Conservation (phyloP, 1,140 invertebrate species). For the Lasaia peninsularis region DNA sequence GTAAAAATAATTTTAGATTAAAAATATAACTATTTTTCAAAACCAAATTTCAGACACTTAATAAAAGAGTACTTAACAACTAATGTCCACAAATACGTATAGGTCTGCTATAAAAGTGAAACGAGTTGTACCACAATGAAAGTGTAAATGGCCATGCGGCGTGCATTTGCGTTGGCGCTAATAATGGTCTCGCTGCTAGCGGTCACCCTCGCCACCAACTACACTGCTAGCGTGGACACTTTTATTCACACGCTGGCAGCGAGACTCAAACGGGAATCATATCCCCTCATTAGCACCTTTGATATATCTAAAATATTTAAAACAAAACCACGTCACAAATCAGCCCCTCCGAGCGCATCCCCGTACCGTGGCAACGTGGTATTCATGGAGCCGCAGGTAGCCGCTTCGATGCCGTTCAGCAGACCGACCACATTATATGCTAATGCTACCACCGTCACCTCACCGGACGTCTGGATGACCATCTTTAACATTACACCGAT, state of each 20-base stretch:
- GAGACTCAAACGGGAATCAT: slow-evolving; percentile 36
- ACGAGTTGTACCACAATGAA: not conserved
- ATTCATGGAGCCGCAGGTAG: slow-evolving; percentile 8
- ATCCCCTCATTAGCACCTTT: slow-evolving; percentile 51
- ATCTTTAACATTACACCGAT: not conserved
- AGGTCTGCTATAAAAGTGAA: too few species aligned
- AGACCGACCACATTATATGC: not conserved
- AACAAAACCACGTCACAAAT: slow-evolving; percentile 30
- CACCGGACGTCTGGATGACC: not conserved
- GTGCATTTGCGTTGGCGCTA: slow-evolving; percentile 17
- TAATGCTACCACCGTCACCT: not conserved
- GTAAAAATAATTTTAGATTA: too few species aligned
- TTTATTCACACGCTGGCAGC: not conserved
- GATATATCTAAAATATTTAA: slow-evolving; percentile 56
- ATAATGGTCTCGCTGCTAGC: slow-evolving; percentile 17
- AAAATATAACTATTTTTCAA: too few species aligned
- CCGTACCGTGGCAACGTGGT: not conserved
- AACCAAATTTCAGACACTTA: too few species aligned
- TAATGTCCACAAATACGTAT: not conserved
- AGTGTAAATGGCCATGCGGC: slow-evolving; percentile 19
- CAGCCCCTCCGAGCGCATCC: not conserved
- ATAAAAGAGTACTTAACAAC: not conserved
- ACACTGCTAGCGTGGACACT: slow-evolving; percentile 9
- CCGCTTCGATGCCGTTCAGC: slow-evolving; percentile 5
- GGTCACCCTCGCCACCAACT: not conserved